phyloP scores from a whole-genome alignment of 2,797 vertebrate genomes.

The Acridotheres tristis region DNA sequence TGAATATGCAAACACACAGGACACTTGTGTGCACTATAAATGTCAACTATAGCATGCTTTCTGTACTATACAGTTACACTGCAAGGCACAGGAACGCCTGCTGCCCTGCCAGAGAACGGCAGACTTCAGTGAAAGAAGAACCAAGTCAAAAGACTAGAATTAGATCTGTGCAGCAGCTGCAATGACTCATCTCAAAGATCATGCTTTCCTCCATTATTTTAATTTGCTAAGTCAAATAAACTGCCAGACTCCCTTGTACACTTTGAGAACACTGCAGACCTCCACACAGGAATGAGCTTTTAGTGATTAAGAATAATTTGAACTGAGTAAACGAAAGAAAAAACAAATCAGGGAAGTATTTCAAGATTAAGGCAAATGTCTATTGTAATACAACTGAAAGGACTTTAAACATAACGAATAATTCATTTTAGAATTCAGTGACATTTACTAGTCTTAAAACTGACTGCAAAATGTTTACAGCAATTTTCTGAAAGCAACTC shows the following conservation, averaged over 20 bases:
- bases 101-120: neutral
- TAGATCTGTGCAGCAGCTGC: slow-evolving; percentile 38
- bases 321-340: slow-evolving; percentile 2
- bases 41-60: neutral
- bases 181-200: slow-evolving; percentile 37
- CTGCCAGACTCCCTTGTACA: neutral
- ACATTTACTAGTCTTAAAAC: slow-evolving; percentile 24
- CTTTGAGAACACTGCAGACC: neutral
- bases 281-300: slow-evolving; percentile 5
- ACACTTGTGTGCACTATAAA: neutral
- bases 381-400: slow-evolving; percentile 25
- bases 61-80: neutral
- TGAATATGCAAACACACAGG: neutral
- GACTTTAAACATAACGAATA: slow-evolving; percentile 9
- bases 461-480: slow-evolving; percentile 54
- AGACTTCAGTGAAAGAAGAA: slow-evolving; percentile 6
- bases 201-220: slow-evolving; percentile 39
- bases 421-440: neutral
- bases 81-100: neutral
- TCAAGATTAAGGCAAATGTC: slow-evolving; percentile 41
- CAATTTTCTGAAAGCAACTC: slow-evolving; percentile 64
- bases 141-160: neutral
- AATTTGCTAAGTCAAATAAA: slow-evolving; percentile 53
- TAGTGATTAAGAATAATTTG: slow-evolving; percentile 44
- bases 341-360: slow-evolving; percentile 36